Evolutionary conservation across 2,888 invertebrate genomes (phyloP), one percentile per base, ranked within the genome.

Genomic region (Leuctra nigra): DNA sequence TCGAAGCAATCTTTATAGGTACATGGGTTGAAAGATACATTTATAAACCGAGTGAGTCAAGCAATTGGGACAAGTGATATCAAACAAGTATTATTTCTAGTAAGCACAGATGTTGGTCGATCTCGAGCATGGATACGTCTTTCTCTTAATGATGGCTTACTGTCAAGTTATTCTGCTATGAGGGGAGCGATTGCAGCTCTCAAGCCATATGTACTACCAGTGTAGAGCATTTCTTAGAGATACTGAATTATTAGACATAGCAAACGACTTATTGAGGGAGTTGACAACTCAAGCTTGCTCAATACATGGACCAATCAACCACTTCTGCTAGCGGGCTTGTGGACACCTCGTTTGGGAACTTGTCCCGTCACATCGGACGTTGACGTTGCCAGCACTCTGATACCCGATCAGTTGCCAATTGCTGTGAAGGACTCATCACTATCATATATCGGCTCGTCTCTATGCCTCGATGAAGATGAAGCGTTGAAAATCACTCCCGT

Each of bases 1-100:
- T 96, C 56, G 96, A 97, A 72, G 92, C 93, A 0, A 80, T 94
- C 16, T 92, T 96, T 68, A 76, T 97, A n/a, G n/a, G n/a, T n/a
- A 39, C 96, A 97, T 71, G 94, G 94, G 0, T 72, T 95, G 3
- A 91, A 88, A 68, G 90, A 91, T 69, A 87, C 90, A 1, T 80
- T 93, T 63, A 73, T 88, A 16, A 83, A 84, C 68, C 83, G 86
- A 67, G 87, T 91, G 25, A 83, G 86, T 54, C 84, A 83, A 69
- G 87, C 80, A 1, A 75, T 91, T 44, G 80, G 85, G 16, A 20
- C 44, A 20, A 80, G 79, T 1, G 87, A 86, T 65, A 77, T 82
- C 6, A 84, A 86, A 65, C 80, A 81, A 54, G 78, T 81, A 13
- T 73, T 93, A 48, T 81, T 83, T 2, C 91, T 90, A 71, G 86